A percentile compares a stretch with the other conserved stretches of the same genome.
Evolutionary conservation across 2,888 invertebrate genomes (phyloP).

Genomic region (Choreutis nemorana): DNA sequence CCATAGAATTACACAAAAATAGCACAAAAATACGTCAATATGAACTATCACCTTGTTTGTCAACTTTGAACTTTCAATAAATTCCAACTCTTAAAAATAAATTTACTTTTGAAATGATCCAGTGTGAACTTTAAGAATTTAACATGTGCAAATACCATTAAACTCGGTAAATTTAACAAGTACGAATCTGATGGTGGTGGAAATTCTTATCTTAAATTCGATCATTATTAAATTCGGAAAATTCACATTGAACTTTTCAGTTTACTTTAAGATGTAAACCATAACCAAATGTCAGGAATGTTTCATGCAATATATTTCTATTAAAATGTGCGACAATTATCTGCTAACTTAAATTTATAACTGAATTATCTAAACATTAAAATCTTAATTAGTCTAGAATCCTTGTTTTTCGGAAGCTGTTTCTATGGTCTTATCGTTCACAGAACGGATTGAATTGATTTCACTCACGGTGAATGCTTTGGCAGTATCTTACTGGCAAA

Average conservation of each 20-base stretch:
- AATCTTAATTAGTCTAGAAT: constrained; percentile 53
- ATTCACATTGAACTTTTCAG: too few relatives aligned
- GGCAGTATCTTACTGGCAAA: constrained; percentile 60
- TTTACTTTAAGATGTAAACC: constrained; percentile 42
- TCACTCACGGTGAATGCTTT: constrained; percentile 60
- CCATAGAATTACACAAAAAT: constrained; percentile 53
- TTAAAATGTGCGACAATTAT: constrained; percentile 59
- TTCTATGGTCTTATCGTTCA: constrained; percentile 52
- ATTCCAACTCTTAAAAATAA: constrained; percentile 57
- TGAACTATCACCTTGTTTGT: constrained; percentile 58
- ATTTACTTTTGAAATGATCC: too few relatives aligned
- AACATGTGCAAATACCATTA: too few relatives aligned
- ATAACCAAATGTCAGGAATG: constrained; percentile 62
- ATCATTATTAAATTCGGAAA: too few relatives aligned
- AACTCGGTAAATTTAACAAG: too few relatives aligned
- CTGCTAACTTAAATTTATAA: constrained; percentile 65
- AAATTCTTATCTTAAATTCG: too few relatives aligned
- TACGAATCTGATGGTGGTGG: too few relatives aligned
- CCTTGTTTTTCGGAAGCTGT: constrained; percentile 57
- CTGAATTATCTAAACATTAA: constrained; percentile 59
- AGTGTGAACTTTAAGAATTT: too few relatives aligned
- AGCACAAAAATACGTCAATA: constrained; percentile 55
- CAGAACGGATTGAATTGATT: constrained; percentile 61
- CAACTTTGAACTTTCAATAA: constrained; percentile 59
- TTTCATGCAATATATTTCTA: constrained; percentile 63